Percentiles rank a stretch among this genome's conserved stretches.
These are phyloP conservation scores for Erebia palarica DNA, from an alignment of 2,888 invertebrate genomes.

Conservation along the genomic window DNA sequence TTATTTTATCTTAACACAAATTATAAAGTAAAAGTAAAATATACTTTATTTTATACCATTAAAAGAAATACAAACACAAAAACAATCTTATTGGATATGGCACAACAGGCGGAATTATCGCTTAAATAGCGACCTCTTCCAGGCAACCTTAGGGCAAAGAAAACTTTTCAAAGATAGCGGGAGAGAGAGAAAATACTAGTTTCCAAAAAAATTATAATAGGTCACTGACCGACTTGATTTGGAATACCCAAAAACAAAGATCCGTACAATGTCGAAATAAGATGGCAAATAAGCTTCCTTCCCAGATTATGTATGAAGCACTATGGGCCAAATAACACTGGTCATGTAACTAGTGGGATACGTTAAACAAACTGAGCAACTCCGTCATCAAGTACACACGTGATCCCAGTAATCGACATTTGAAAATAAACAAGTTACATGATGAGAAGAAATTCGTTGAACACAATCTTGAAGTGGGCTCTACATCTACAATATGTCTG, in stretches of 20 bases:
- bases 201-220: slow-evolving; percentile 31
- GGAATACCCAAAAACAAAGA: slow-evolving; percentile 37
- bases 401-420: slow-evolving; percentile 68
- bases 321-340: slow-evolving; percentile 49
- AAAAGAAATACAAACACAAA: too few relatives aligned
- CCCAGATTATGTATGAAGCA: slow-evolving; percentile 26
- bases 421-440: slow-evolving; percentile 71
- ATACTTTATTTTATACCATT: too few relatives aligned
- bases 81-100: too few relatives aligned
- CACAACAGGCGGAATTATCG: too few relatives aligned
- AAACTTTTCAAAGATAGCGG: not conserved
- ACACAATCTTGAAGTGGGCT: slow-evolving; percentile 55
- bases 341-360: slow-evolving; percentile 54
- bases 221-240: slow-evolving; percentile 41
- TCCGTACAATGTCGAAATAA: slow-evolving; percentile 34
- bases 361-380: slow-evolving; percentile 67
- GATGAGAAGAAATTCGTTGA: slow-evolving; percentile 65
- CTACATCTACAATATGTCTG: slow-evolving; percentile 40
- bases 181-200: slow-evolving; percentile 13
- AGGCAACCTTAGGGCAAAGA: too few relatives aligned
- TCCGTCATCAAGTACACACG: slow-evolving; percentile 67
- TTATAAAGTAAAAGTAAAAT: too few relatives aligned
- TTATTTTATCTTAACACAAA: too few relatives aligned
- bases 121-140: too few relatives aligned
- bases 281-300: slow-evolving; percentile 17